phyloP scores from a whole-genome alignment of 2,797 vertebrate species.

The Botia almorhae region DNA sequence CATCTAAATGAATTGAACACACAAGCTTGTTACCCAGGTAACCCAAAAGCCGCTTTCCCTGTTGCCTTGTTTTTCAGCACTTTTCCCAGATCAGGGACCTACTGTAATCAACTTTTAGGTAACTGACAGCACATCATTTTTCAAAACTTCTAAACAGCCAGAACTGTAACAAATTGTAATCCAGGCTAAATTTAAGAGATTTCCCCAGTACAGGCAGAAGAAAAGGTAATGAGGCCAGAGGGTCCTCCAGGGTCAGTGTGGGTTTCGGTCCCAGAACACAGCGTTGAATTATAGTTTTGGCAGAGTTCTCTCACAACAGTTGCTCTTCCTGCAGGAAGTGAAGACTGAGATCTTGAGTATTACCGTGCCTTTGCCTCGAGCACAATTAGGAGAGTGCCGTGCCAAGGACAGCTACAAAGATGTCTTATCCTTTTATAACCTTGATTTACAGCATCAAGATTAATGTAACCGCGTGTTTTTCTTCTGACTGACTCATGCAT shows the following conservation, averaged over 20 bases:
- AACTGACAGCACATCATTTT: slow-evolving; percentile 31
- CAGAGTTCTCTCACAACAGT: slow-evolving; percentile 71
- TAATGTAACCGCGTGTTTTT: not conserved
- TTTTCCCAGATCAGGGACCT: slow-evolving; percentile 17
- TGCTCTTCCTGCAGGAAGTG: slow-evolving; percentile 67
- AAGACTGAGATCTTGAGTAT: slow-evolving; percentile 70
- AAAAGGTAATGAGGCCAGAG: slow-evolving; percentile 75
- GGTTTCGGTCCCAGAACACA: slow-evolving; percentile 59
- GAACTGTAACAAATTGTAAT: slow-evolving; percentile 46
- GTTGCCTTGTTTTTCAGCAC: not conserved
- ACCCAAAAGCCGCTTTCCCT: slow-evolving; percentile 16
- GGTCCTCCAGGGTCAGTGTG: slow-evolving; percentile 69
- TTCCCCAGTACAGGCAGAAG: slow-evolving; percentile 28
- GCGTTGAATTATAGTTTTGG: slow-evolving; percentile 73
- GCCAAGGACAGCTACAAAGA: slow-evolving; percentile 64
- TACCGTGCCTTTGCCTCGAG: slow-evolving; percentile 67
- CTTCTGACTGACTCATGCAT: not conserved
- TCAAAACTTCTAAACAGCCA: slow-evolving; percentile 14
- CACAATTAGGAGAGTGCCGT: slow-evolving; percentile 37
- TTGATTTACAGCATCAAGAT: slow-evolving; percentile 18
- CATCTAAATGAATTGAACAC: slow-evolving; percentile 6
- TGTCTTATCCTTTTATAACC: slow-evolving; percentile 30
- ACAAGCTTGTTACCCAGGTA: slow-evolving; percentile 29
- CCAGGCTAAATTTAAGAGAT: slow-evolving; percentile 9
- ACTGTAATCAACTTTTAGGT: slow-evolving; percentile 8